A percentile compares a stretch with the other conserved stretches of the same genome.
These are phyloP conservation scores for Eilema depressum DNA, from an alignment of 2,888 invertebrate species.

Conservation along the genomic window DNA sequence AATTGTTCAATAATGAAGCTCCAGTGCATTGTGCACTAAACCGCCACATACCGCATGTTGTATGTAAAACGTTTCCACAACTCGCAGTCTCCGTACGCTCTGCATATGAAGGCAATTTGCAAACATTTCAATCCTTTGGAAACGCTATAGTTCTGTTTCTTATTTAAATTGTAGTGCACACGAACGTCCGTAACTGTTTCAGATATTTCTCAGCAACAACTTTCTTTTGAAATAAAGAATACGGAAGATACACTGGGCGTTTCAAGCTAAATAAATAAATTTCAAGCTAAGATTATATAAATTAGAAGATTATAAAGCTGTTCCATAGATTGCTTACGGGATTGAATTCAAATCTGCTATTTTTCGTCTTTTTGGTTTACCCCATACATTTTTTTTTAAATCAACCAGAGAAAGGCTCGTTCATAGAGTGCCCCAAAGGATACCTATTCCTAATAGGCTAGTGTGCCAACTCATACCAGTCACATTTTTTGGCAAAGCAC, in stretches of 20 bases:
- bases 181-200: not conserved
- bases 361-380: too few relatives aligned
- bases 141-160: slow-evolving; percentile 4
- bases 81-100: slow-evolving; percentile 9
- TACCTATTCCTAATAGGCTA: too few relatives aligned
- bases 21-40: not conserved
- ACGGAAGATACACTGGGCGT: not conserved
- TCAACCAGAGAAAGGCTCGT: too few relatives aligned
- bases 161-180: slow-evolving; percentile 4
- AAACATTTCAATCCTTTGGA: slow-evolving; percentile 12
- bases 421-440: too few relatives aligned
- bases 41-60: not conserved
- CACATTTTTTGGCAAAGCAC: too few relatives aligned
- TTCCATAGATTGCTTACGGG: not conserved
- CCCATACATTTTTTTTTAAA: too few relatives aligned
- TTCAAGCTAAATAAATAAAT: too few relatives aligned
- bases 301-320: not conserved
- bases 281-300: not conserved
- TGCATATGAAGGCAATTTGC: slow-evolving; percentile 20
- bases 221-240: not conserved
- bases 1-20: not conserved
- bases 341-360: not conserved
- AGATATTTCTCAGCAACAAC: not conserved
- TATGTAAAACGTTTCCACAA: slow-evolving; percentile 10
- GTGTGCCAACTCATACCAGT: too few relatives aligned